Percentiles rank a stretch among this genome's conserved stretches.
These are phyloP conservation scores for Conus canariensis DNA, from an alignment of 2,888 invertebrate species.

Conservation along the genomic window DNA sequence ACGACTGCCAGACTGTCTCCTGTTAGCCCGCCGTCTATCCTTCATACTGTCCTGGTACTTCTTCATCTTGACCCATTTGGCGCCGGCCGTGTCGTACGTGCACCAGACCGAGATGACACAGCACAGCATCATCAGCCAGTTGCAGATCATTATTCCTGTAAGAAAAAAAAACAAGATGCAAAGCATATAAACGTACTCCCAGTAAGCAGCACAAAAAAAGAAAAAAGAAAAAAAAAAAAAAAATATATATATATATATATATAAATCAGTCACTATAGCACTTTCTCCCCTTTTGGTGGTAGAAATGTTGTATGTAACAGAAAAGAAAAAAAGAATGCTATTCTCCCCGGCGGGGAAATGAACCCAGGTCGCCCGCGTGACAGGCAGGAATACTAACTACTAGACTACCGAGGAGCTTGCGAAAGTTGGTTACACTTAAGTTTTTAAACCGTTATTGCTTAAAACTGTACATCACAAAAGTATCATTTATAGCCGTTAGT, in stretches of 20 bases:
- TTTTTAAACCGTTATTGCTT: no score
- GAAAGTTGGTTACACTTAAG: no score
- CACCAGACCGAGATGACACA: conserved; percentile 90
- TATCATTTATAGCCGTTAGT: no score
- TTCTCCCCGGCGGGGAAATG: no score
- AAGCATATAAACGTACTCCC: no score
- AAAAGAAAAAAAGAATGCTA: no score
- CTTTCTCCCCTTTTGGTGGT: no score
- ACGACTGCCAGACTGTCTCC: conserved; percentile 88
- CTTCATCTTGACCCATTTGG: conserved; percentile 94
- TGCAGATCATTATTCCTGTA: conserved; percentile 87
- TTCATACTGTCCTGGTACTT: conserved; percentile 90
- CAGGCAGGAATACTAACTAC: no score
- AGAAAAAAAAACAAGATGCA: background rate
- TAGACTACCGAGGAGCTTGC: no score
- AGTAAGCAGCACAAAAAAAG: background rate
- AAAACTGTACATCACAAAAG: no score
- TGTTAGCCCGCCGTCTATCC: conserved; percentile 83
- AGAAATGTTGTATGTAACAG: no score
- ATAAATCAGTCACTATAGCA: background rate
- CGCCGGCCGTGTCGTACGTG: conserved; percentile 91
- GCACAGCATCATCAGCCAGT: conserved; percentile 86
- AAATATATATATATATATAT: background rate
- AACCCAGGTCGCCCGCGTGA: no score
- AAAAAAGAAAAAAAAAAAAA: background rate